phyloP scores from a whole-genome alignment of 2,113 vertebrate species.

The Pycnonotus jocosus region DNA sequence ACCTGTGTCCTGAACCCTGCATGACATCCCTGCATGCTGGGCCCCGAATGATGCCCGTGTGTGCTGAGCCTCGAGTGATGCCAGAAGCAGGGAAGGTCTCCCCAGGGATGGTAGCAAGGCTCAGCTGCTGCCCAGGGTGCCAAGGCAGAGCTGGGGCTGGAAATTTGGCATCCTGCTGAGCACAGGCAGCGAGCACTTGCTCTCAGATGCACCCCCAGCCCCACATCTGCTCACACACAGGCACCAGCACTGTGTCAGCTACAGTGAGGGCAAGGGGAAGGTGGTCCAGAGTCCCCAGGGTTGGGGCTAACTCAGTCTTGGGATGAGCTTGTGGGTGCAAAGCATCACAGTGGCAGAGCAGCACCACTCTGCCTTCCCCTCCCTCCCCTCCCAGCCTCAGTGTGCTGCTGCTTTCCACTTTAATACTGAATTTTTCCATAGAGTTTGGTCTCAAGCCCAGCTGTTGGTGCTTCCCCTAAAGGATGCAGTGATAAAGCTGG shows the following conservation, averaged over 20 bases:
- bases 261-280: background rate
- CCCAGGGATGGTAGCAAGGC: background rate
- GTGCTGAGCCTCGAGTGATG: accelerated
- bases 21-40: background rate
- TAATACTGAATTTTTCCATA: background rate
- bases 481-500: background rate
- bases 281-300: too few species aligned
- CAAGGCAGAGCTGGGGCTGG: background rate
- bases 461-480: background rate
- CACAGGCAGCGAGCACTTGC: accelerated
- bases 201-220: background rate
- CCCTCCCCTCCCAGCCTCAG: accelerated
- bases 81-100: background rate
- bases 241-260: background rate
- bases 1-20: accelerated
- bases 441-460: background rate
- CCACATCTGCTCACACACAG: background rate
- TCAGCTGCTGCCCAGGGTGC: background rate
- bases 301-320: accelerated
- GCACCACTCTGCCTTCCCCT: background rate
- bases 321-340: background rate
- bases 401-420: background rate
- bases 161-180: accelerated
- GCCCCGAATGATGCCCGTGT: accelerated
- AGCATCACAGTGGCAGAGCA: background rate